These are phyloP conservation scores for Rhinichthys klamathensis DNA, from an alignment of 2,113 vertebrate genomes.

Conservation along the genomic window DNA sequence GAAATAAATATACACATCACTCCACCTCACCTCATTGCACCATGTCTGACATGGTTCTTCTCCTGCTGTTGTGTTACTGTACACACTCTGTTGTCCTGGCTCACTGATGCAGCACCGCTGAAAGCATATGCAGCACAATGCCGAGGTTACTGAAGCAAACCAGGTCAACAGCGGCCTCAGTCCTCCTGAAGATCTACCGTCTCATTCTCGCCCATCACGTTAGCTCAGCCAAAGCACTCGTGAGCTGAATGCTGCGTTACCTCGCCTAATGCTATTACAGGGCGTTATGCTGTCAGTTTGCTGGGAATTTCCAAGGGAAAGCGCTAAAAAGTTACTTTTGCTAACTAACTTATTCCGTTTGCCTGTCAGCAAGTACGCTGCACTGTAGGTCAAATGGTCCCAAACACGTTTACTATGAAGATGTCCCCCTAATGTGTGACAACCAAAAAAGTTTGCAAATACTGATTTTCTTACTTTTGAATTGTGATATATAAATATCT, in stretches of 20 bases:
- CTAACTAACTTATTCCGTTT: conserved; percentile 1
- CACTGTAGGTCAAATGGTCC: not conserved
- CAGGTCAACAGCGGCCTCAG: conserved; percentile 45
- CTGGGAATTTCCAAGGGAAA: conserved; percentile 3
- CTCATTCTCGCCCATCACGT: conserved; percentile 36
- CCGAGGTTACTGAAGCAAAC: conserved; percentile 54
- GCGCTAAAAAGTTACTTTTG: conserved; percentile 8
- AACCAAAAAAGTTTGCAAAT: not conserved
- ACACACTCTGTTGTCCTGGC: conserved; percentile 43
- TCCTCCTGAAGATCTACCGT: conserved; percentile 20
- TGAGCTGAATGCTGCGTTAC: conserved; percentile 7
- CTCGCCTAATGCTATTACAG: conserved; percentile 28
- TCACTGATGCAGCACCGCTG: conserved; percentile 49
- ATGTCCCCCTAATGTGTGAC: not conserved
- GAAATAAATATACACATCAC: conserved; percentile 29
- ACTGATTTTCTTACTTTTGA: not conserved
- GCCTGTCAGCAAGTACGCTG: not conserved
- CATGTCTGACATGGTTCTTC: conserved; percentile 43
- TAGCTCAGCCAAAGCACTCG: conserved; percentile 12
- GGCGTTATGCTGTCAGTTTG: conserved; percentile 30
- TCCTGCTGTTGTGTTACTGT: conserved; percentile 51
- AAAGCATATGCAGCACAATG: conserved; percentile 53
- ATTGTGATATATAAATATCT: too few species aligned
- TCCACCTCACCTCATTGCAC: conserved; percentile 29
- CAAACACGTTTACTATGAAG: not conserved